These are phyloP conservation scores for Ambastaia sidthimunki DNA, from an alignment of 2,797 vertebrate species.

Conservation along the genomic window DNA sequence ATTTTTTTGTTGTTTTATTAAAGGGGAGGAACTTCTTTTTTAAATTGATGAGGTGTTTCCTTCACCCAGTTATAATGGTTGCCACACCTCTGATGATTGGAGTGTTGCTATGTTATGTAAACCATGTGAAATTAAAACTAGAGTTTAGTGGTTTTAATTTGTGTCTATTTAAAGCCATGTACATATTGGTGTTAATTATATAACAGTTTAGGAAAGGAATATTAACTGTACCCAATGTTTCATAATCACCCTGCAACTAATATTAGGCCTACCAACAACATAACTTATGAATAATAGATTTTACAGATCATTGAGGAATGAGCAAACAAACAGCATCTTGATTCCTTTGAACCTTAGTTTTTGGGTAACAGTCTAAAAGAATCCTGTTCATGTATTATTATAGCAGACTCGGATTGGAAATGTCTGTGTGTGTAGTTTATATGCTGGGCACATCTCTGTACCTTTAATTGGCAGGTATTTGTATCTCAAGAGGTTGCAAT, in stretches of 20 bases:
- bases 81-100: neutral
- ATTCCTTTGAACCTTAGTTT: slow-evolving; percentile 8
- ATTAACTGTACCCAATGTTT: slow-evolving; percentile 1
- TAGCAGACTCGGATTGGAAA: slow-evolving; percentile 1
- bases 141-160: neutral
- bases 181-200: neutral
- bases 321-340: slow-evolving; percentile 6
- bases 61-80: too few relatives aligned
- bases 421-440: slow-evolving; percentile 38
- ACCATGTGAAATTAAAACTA: neutral
- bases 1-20: neutral
- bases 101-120: neutral
- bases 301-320: slow-evolving; percentile 21
- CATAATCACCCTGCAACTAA: neutral
- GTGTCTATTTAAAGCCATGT: neutral
- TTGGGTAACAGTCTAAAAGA: slow-evolving; percentile 31
- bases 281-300: neutral
- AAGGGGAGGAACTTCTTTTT: too few relatives aligned
- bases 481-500: slow-evolving; percentile 45
- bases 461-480: slow-evolving; percentile 52
- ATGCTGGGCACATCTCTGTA: slow-evolving; percentile 36
- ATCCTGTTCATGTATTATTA: slow-evolving; percentile 2
- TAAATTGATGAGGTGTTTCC: neutral
- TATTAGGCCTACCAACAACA: neutral
- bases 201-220: neutral